Conservation (phyloP, 64 coral and sea anemone species). For the Acropora yongei region DNA sequence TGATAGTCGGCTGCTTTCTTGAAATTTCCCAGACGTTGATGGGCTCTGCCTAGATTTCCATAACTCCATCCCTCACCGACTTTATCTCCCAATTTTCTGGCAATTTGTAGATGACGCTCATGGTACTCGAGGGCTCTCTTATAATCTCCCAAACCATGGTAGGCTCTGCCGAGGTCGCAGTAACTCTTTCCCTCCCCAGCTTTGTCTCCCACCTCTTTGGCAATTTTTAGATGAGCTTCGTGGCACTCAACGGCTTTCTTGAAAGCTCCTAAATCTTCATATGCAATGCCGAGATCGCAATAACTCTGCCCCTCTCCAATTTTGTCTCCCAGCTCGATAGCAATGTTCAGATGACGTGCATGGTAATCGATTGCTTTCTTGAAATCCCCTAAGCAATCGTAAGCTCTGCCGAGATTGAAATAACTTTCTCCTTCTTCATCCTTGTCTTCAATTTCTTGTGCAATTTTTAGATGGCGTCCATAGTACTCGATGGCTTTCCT, state of each 20-base stretch:
- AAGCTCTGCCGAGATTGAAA: not conserved
- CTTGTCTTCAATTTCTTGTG: not conserved
- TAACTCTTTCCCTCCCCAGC: not conserved
- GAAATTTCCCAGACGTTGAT: not conserved
- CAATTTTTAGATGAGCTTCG: not conserved
- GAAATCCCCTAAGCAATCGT: not conserved
- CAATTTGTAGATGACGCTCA: not conserved
- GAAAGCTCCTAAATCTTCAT: not conserved
- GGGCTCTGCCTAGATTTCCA: not conserved
- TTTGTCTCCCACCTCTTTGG: not conserved
- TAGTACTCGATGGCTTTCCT: not conserved
- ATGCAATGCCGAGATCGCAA: conserved; percentile 23
- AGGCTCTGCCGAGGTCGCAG: not conserved
- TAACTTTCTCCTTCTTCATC: not conserved
- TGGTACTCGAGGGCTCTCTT: not conserved
- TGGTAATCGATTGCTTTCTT: not conserved
- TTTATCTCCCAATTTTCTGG: conserved; percentile 1
- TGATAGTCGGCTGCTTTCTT: conserved; percentile 4
- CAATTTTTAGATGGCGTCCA: not conserved
- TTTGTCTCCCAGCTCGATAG: conserved; percentile 18
- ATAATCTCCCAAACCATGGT: not conserved
- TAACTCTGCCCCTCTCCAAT: conserved; percentile 10
- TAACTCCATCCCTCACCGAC: not conserved
- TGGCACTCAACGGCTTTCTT: not conserved
- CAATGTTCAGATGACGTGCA: not conserved